These are phyloP conservation scores for Chymomyza costata DNA, from an alignment of 1,140 invertebrate species.

Conservation along the genomic window DNA sequence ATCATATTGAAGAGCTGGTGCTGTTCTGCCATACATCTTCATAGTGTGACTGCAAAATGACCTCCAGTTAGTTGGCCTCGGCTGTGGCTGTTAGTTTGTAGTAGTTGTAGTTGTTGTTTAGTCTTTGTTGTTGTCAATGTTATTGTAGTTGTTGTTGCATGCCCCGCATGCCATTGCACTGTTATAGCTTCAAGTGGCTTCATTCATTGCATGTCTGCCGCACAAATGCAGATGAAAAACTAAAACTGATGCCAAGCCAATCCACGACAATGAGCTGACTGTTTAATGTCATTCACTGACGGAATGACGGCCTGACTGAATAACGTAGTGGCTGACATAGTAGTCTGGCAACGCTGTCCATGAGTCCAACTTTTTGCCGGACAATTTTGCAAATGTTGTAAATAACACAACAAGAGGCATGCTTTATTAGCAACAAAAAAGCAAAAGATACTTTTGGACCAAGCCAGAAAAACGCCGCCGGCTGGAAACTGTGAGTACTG, in stretches of 20 bases:
- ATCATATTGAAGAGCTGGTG: constrained; percentile 40
- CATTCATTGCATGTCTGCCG: constrained; percentile 37
- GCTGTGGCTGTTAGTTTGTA: neutral
- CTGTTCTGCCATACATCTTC: constrained; percentile 50
- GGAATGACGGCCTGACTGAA: constrained; percentile 2
- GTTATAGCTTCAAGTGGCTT: constrained; percentile 63
- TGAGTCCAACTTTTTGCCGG: no score
- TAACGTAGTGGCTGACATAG: neutral
- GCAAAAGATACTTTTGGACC: constrained; percentile 31
- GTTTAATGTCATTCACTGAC: constrained; percentile 44
- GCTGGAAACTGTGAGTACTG: constrained; percentile 34
- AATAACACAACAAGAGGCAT: constrained; percentile 24
- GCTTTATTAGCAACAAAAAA: constrained; percentile 53
- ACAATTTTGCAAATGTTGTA: constrained; percentile 5
- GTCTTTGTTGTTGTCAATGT: neutral
- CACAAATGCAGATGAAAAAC: constrained; percentile 49
- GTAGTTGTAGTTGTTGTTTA: constrained; percentile 3
- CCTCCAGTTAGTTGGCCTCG: constrained; percentile 46
- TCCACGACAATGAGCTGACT: constrained; percentile 65
- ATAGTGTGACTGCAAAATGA: constrained; percentile 53
- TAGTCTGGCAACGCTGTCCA: no score
- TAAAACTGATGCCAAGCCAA: constrained; percentile 54
- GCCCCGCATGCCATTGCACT: constrained; percentile 37
- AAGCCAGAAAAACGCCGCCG: constrained; percentile 48
- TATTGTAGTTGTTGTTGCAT: constrained; percentile 27